phyloP scores from a whole-genome alignment of 2,888 invertebrate genomes.

The Smittia sp. region DNA sequence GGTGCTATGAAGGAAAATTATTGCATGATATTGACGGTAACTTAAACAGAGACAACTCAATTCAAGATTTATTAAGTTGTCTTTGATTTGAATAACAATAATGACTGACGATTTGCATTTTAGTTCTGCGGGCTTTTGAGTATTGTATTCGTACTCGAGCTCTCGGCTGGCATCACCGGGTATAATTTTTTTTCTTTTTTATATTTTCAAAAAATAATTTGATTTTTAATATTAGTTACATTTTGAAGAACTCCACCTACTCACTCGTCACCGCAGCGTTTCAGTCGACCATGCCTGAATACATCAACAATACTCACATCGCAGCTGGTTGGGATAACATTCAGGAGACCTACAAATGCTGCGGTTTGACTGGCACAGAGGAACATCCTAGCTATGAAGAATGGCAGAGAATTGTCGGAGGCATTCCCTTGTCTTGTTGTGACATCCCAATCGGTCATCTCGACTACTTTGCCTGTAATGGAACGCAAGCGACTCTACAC shows the following conservation, averaged over 20 bases:
- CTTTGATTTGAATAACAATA: background rate
- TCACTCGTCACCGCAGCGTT: constrained; percentile 58
- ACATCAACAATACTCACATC: constrained; percentile 51
- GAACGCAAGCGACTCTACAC: constrained; percentile 45
- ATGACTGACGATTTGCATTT: constrained; percentile 45
- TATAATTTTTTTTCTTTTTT: too few relatives aligned
- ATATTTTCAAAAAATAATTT: too few relatives aligned
- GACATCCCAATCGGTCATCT: constrained; percentile 52
- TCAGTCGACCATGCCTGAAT: constrained; percentile 54
- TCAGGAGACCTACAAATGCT: constrained; percentile 53
- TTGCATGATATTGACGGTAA: constrained; percentile 73
- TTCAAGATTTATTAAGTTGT: background rate
- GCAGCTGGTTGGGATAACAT: constrained; percentile 61
- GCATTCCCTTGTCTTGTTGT: constrained; percentile 64
- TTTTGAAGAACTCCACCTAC: constrained; percentile 59
- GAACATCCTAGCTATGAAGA: constrained; percentile 12
- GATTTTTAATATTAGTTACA: too few relatives aligned
- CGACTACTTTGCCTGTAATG: constrained; percentile 52
- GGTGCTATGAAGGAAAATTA: constrained; percentile 83
- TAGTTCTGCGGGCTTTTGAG: constrained; percentile 67
- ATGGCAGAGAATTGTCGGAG: constrained; percentile 12
- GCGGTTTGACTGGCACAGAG: background rate
- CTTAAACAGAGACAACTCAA: constrained; percentile 47
- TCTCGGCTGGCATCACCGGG: constrained; percentile 75
- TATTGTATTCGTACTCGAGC: constrained; percentile 70